Evolutionary conservation across 2,113 vertebrate genomes (phyloP).

Genomic region (Thryonomys swinderianus): DNA sequence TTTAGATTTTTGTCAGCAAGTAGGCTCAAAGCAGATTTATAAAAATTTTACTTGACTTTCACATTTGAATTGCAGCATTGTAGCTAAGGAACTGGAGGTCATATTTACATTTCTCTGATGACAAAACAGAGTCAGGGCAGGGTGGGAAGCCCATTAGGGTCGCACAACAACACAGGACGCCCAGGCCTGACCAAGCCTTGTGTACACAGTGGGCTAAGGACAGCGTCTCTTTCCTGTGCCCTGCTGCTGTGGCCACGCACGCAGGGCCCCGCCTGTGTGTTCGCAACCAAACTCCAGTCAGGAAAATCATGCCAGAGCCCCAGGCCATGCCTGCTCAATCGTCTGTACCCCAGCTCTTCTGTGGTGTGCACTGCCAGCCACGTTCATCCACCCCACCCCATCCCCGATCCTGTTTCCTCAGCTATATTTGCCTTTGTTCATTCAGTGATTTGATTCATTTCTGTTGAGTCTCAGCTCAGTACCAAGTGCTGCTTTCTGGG

Average conservation of each 20-base stretch:
- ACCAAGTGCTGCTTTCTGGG: too few relatives aligned
- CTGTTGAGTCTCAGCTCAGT: neutral
- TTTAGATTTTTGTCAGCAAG: neutral
- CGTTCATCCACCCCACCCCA: fast-evolving
- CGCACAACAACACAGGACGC: too few relatives aligned
- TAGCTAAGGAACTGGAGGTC: fast-evolving
- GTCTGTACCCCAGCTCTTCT: too few relatives aligned
- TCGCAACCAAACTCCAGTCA: fast-evolving
- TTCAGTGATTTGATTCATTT: neutral
- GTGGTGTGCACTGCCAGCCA: neutral
- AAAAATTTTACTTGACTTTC: neutral
- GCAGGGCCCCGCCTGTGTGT: fast-evolving
- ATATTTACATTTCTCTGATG: neutral
- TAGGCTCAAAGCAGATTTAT: neutral
- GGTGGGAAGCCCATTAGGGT: neutral
- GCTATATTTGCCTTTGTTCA: neutral
- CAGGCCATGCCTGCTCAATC: neutral
- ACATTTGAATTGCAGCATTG: neutral
- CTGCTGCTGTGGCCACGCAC: neutral
- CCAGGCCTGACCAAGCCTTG: fast-evolving
- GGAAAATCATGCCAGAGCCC: fast-evolving
- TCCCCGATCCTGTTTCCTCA: neutral
- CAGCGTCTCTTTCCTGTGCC: too few relatives aligned
- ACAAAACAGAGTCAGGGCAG: neutral
- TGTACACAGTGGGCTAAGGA: too few relatives aligned